phyloP scores from a whole-genome alignment of 2,113 vertebrate species.

The Thamnaconus septentrionalis region DNA sequence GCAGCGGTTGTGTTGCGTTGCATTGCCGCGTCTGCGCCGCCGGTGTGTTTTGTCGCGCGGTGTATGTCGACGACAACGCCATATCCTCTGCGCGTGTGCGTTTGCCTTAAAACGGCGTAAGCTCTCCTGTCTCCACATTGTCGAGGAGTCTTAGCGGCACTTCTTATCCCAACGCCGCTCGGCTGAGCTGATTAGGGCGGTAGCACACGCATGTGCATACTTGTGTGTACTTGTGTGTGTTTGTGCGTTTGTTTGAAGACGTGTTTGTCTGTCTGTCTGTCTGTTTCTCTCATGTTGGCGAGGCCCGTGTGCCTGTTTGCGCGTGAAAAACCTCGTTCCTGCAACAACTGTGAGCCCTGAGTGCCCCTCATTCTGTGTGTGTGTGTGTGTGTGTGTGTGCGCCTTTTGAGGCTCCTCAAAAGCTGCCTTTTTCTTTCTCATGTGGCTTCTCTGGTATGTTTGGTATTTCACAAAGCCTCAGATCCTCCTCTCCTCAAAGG shows the following conservation, averaged over 20 bases:
- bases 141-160: conserved; percentile 58
- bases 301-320: not conserved
- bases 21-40: no score
- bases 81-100: conserved; percentile 60
- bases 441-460: conserved; percentile 77
- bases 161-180: conserved; percentile 62
- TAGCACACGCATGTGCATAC: conserved; percentile 7
- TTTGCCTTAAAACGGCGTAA: conserved; percentile 67
- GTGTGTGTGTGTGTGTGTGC: conserved; percentile 25
- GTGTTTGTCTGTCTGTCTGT: conserved; percentile 32
- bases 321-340: conserved; percentile 2
- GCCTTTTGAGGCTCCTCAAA: conserved; percentile 66
- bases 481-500: conserved; percentile 68
- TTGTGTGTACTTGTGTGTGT: conserved; percentile 14
- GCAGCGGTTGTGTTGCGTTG: no score
- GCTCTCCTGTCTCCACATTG: conserved; percentile 67
- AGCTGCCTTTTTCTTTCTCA: conserved; percentile 67
- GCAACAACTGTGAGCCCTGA: not conserved
- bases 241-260: conserved; percentile 15
- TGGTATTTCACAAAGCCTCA: conserved; percentile 77
- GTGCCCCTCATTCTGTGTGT: conserved; percentile 8
- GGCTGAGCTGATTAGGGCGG: conserved; percentile 65
- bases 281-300: conserved; percentile 31
- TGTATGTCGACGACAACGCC: no score
- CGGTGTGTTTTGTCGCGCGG: no score